Evolutionary conservation across 1,140 invertebrate genomes (phyloP).

Genomic region (Ips typographus): DNA sequence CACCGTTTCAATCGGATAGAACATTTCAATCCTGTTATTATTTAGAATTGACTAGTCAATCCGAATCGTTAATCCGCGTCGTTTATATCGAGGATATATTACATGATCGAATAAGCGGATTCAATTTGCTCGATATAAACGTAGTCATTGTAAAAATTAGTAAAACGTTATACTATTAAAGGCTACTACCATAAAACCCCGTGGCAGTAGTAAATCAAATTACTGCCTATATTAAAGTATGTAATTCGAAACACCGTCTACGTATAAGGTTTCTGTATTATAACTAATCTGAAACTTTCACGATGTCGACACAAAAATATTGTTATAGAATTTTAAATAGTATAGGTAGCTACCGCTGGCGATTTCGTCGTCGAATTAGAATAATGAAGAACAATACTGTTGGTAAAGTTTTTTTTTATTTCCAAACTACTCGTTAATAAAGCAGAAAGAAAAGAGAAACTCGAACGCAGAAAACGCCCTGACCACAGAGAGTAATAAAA

Average conservation of each 20-base stretch:
- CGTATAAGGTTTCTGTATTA: neutral
- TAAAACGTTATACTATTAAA: no score
- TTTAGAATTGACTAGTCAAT: no score
- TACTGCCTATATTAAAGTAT: slow-evolving; percentile 3
- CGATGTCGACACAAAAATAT: slow-evolving; percentile 23
- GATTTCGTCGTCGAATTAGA: slow-evolving; percentile 19
- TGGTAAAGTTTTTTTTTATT: slow-evolving; percentile 12
- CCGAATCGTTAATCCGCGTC: no score
- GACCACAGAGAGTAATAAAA: slow-evolving; percentile 12
- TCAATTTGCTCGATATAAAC: no score
- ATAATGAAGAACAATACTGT: slow-evolving; percentile 18
- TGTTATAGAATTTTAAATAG: slow-evolving; percentile 24
- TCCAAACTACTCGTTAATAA: slow-evolving; percentile 14
- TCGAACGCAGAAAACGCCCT: slow-evolving; percentile 7
- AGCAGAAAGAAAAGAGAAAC: slow-evolving; percentile 25
- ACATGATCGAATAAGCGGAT: no score
- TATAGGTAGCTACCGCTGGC: slow-evolving; percentile 2
- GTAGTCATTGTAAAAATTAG: no score
- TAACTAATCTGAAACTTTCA: slow-evolving; percentile 23
- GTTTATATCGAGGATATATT: no score
- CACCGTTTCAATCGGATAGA: no score
- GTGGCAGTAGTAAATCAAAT: neutral
- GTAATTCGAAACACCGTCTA: neutral
- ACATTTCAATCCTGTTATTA: no score
- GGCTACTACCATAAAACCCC: no score